Evolutionary conservation across 2,888 invertebrate species (phyloP), one percentile per base, ranked within the genome.

Genomic region (Drosophila anceps): DNA sequence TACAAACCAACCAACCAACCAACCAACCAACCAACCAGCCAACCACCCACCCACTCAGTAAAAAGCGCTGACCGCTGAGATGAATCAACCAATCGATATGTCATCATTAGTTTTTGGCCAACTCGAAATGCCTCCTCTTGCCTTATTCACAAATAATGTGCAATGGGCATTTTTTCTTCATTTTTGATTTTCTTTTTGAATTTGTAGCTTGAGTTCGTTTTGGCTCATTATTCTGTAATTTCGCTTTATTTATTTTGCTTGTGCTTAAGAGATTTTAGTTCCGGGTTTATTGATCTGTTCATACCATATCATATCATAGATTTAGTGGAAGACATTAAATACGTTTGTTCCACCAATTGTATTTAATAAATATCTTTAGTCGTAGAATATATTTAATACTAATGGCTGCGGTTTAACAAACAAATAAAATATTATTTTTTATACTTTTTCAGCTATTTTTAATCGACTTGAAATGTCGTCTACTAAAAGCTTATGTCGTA

Each of bases 41-140:
- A 31, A 2, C n/a, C 37, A 46, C 20, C 20, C 29, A 9, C 7
- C 54, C 27, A 20, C 41, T 41, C 18, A 20, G 29, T 15, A 15
- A 43, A 57, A 43, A 43, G 20, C 43, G 62, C 59, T 60, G 62
- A 39, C 44, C 41, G 51, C n/a, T 43, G 31, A 71, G 62, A 63
- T 67, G 69, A 8, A 18, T 50, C 50, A 73, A 67, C 69, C 76
- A 88, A 88, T 85, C 83, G 77, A 87, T 87, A 81, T 68, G 77
- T 83, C 85, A 87, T 85, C 82, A 85, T 85, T 87, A 85, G 80
- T 80, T 75, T 48, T 68, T 61, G 57, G 35, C 35, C 58, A 54
- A 39, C 68, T 48, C 41, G 37, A 50, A 37, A 39, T 18, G 60
- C n/a, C n/a, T n/a, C n/a, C n/a, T n/a, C 12, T 18, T 54, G 37